Evolutionary conservation across 2,888 invertebrate species (phyloP), one percentile per base, ranked within the genome.

Genomic region (Perdita meconis): DNA sequence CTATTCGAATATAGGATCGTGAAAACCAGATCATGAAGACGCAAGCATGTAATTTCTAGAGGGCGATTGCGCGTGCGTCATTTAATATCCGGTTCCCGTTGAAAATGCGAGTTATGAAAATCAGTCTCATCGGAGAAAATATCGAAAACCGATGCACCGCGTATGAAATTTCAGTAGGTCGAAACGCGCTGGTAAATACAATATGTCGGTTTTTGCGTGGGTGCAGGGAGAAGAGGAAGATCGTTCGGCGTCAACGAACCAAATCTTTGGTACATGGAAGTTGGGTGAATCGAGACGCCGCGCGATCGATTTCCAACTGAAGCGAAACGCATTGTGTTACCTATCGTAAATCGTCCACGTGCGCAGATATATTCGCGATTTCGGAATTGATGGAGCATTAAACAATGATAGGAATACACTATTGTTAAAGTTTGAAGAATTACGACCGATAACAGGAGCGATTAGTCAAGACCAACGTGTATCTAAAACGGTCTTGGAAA

Each of bases 391-490:
- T 76, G 13, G 50, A 4, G 10, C 38, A 63, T 71, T 68, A 22
- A 38, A 16, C 22, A 47, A 24, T 2, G 30, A 4, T 38, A 8
- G 24, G 22, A n/a, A 19, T 8, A 30, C 38, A 24, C 42, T 55
- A 75, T 57, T 63, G 63, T 57, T 57, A n/a, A 19, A 36, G 50
- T 56, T 36, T 30, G 36, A 65, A 69, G 38, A 76, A 65, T 69
- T 47, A 50, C 42, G 26, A 13, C 42, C 16, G 66, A 38, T 60
- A 56, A 56, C 13, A 36, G 1, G 12, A 5, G 1, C 16, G 24
- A 61, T 70, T 50, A 53, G 53, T 75, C 56, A 36, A 10, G n/a
- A 53, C n/a, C 34, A 24, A n/a, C 16, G 1, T 24, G 6, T 13
- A 12, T 13, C 6, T 10, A 13, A 10, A 0, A 8, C 16, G 47